Conservation (phyloP, 2,888 invertebrate genomes). For the Dryobota labecula region DNA sequence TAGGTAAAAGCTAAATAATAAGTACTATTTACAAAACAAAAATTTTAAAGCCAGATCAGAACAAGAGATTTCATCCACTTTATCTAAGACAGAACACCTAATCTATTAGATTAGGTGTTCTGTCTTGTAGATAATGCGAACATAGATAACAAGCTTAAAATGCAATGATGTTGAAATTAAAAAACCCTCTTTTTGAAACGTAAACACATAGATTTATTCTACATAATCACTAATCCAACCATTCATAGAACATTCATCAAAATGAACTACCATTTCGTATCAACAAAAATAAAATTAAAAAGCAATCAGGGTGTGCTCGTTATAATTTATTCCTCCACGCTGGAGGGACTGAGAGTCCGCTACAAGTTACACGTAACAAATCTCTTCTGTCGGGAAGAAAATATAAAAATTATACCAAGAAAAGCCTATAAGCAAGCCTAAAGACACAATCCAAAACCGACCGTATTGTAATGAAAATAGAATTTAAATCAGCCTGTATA, state of each 20-base stretch:
- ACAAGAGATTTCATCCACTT: no score
- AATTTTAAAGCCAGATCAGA: no score
- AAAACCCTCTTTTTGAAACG: no score
- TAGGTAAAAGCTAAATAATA: no score
- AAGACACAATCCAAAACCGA: conserved; percentile 63
- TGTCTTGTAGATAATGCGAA: no score
- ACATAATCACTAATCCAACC: neutral
- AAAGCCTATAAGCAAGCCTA: conserved; percentile 74
- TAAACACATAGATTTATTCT: no score
- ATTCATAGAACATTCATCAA: neutral
- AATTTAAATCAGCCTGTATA: conserved; percentile 61
- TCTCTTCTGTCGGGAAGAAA: conserved; percentile 82
- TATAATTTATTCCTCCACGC: conserved; percentile 70
- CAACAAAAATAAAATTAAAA: conserved; percentile 67
- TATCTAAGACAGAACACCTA: no score
- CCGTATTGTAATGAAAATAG: conserved; percentile 54
- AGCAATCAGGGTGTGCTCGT: conserved; percentile 66
- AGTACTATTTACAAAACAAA: no score
- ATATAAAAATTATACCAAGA: conserved; percentile 80
- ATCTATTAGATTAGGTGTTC: no score
- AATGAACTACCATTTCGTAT: neutral
- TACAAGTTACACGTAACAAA: conserved; percentile 82
- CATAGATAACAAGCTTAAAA: no score
- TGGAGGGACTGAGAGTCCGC: conserved; percentile 74
- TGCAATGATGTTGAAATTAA: no score